These are phyloP conservation scores for Formica selysi DNA, from an alignment of 1,140 invertebrate genomes.

Conservation along the genomic window DNA sequence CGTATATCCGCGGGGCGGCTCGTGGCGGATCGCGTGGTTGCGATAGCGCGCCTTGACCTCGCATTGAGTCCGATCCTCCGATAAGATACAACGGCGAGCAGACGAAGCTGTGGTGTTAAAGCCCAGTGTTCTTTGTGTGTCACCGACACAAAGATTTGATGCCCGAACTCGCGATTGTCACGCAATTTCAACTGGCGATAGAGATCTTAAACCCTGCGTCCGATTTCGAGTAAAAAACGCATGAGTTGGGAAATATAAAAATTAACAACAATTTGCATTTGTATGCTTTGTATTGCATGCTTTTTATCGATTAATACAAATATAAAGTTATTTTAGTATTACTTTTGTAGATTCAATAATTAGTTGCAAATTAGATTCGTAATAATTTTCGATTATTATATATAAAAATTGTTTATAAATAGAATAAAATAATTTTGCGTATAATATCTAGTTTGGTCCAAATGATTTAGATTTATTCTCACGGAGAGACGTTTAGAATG, in stretches of 20 bases:
- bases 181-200: slow-evolving; percentile 39
- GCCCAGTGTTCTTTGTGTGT: slow-evolving; percentile 68
- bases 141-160: slow-evolving; percentile 49
- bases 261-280: not conserved
- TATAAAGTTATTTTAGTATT: not conserved
- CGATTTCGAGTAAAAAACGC: not conserved
- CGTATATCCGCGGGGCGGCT: slow-evolving; percentile 60
- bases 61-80: slow-evolving; percentile 69
- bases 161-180: slow-evolving; percentile 51
- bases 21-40: slow-evolving; percentile 69
- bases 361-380: too few species aligned
- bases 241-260: not conserved
- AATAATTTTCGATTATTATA: not conserved
- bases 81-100: slow-evolving; percentile 71
- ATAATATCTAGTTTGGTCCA: not conserved
- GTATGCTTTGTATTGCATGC: not conserved
- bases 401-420: not conserved
- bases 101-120: slow-evolving; percentile 50
- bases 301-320: not conserved
- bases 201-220: not conserved
- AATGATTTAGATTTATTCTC: slow-evolving; percentile 13
- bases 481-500: not conserved
- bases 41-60: slow-evolving; percentile 79
- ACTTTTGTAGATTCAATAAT: too few species aligned
- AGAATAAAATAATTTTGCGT: not conserved